Conservation (phyloP, 2,797 vertebrate genomes). For the Microhierax caerulescens region DNA sequence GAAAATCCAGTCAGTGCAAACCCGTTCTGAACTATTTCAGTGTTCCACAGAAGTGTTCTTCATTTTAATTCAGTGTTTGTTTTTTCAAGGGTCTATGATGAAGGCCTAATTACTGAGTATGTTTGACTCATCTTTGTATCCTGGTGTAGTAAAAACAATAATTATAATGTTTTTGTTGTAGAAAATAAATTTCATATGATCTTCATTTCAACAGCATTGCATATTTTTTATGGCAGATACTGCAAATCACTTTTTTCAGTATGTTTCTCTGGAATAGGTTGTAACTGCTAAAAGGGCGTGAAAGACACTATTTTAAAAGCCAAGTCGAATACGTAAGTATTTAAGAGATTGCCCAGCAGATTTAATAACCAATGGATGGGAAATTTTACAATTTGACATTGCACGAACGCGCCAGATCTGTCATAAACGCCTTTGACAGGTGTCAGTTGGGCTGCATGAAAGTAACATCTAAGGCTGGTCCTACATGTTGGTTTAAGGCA, state of each 20-base stretch:
- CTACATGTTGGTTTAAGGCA: neutral
- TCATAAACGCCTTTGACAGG: neutral
- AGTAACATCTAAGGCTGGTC: neutral
- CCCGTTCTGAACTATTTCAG: neutral
- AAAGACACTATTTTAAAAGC: neutral
- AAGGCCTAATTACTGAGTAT: constrained; percentile 4
- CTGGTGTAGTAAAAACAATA: constrained; percentile 3
- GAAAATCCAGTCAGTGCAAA: neutral
- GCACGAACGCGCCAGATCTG: neutral
- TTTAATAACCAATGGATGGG: neutral
- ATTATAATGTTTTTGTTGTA: neutral
- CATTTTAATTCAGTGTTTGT: constrained; percentile 24
- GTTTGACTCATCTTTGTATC: neutral
- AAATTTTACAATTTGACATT: neutral
- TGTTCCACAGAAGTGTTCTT: neutral
- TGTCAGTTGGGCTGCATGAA: neutral
- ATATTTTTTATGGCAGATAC: neutral
- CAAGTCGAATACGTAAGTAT: neutral
- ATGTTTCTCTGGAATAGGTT: constrained; percentile 4
- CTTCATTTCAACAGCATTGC: neutral
- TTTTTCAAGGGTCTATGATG: constrained; percentile 1
- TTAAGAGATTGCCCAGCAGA: neutral
- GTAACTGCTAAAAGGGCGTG: neutral
- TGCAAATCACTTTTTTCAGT: neutral
- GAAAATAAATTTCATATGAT: neutral